Base-by-base conservation (phyloP, 2,113 vertebrate genomes). In the Tychaedon coryphoeus region DNA sequence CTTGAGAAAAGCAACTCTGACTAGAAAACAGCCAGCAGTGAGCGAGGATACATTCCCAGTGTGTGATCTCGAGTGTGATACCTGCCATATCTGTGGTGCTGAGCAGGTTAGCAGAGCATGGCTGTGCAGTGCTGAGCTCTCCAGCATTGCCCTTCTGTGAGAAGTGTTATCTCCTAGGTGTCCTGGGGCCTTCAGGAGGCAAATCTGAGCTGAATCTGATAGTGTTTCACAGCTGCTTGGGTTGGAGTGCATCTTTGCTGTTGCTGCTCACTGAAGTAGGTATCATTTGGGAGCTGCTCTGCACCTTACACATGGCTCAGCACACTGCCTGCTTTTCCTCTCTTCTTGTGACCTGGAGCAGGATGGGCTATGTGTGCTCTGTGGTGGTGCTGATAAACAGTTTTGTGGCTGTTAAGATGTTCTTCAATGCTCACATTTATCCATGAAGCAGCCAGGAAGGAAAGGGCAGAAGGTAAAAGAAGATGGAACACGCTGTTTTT, bases 1-100 rank as follows among this genome's bases (percentile, higher is more conserved):
- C 91, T 95, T 96, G 77, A 87, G 87, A 92, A 93, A 67, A 88
- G 91, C 74, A 88, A 2, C 67, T 90, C 71, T 40, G 50, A 29
- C 33, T 82, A 58, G 66, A 79, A 81, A 73, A 60, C 50, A 53
- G 85, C 81, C 78, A 93, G 85, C 0, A 6, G 45, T 83, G 85
- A 92, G 74, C 29, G 34, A 69, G 62, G 78, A 91, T 50, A 10
- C 40, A 6, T 92, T 87, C 33, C 83, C 8, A 2, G 74, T 65
- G 53, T 14, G 5, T 31, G 77, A 74, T 84, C 57, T 8, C 0
- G 3, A 36, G 60, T 29, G 69, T 61, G 91, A 23, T 90, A 71
- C 65, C 74, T 71, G 7, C 51, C 4, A 3, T 36, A n/a, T 36
- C 73, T 50, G 0, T 13, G 25, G 38, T 48, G 65, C 58, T 91